Evolutionary conservation across 2,888 invertebrate genomes (phyloP), one percentile per base, ranked within the genome.

Genomic region (Ectobius pallidus): DNA sequence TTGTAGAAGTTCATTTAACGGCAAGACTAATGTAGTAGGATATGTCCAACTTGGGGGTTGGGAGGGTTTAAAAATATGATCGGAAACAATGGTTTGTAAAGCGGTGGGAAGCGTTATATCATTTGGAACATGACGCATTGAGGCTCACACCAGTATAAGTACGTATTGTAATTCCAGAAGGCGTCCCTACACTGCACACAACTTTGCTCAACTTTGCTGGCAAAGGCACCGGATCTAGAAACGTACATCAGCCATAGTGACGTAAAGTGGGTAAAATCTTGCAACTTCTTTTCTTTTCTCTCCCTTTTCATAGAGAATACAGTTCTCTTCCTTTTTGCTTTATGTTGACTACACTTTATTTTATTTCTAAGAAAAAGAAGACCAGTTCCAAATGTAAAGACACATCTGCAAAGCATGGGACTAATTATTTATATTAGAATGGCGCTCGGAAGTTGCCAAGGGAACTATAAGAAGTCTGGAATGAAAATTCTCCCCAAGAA

Each of bases 181-280:
- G 18, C 46, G 46, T n/a, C n/a, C n/a, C n/a, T n/a, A n/a, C n/a
- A n/a, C n/a, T n/a, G n/a, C n/a, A n/a, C n/a, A 52, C 52, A 52
- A 52, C 52, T 52, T 52, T 52, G 52, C 11, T 52, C 52, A 52
- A 52, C 52, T 22, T 52, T 52, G 22, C 52, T 22, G 52, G 22
- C 52, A 22, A 52, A 18, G 46, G 2, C 3, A 25, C 52, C 52
- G 52, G 52, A 52, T 25, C 25, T 22, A 25, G 14, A 20, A 46
- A 22, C 52, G 52, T 25, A 52, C 52, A 52, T 52, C 52, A 52
- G n/a, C 52, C 22, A 25, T 3, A 9, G 22, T 52, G 52, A 52
- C 52, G 22, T 25, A 20, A 52, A 52, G 52, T 52, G 52, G 52
- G 52, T 20, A 52, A 52, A 52, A 52, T 52, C 52, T 52, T 52